These are phyloP conservation scores for Dexiosoma caninum DNA, from an alignment of 2,888 invertebrate genomes.

Conservation along the genomic window DNA sequence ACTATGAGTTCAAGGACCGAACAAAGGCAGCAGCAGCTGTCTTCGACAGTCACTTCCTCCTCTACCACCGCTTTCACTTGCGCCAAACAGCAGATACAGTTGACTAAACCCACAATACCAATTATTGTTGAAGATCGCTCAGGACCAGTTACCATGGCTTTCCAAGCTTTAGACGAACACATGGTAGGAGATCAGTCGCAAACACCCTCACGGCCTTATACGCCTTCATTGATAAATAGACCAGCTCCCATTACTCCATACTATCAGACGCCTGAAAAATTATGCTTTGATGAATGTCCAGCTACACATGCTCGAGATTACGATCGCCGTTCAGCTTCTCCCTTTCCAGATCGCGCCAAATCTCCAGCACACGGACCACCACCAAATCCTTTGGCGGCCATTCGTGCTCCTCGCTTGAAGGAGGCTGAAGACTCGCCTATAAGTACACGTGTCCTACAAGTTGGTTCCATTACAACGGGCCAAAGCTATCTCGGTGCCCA, in stretches of 20 bases:
- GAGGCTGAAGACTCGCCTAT: slow-evolving; percentile 75
- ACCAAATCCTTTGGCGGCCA: slow-evolving; percentile 81
- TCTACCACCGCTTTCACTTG: slow-evolving; percentile 12
- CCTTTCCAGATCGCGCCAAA: slow-evolving; percentile 83
- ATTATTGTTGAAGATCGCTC: slow-evolving; percentile 78
- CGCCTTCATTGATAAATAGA: slow-evolving; percentile 84
- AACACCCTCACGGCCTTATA: slow-evolving; percentile 80
- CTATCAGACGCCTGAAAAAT: slow-evolving; percentile 84
- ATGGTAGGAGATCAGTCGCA: slow-evolving; percentile 74
- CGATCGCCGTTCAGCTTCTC: slow-evolving; percentile 83
- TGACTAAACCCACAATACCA: slow-evolving; percentile 69
- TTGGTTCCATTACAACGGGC: slow-evolving; percentile 77
- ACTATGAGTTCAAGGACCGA: slow-evolving; percentile 53
- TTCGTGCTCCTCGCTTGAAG: slow-evolving; percentile 82
- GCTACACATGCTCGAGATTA: slow-evolving; percentile 81
- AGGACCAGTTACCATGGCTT: slow-evolving; percentile 81
- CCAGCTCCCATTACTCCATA: slow-evolving; percentile 87
- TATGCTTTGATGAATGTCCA: slow-evolving; percentile 83
- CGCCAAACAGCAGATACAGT: slow-evolving; percentile 55
- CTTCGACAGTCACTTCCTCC: slow-evolving; percentile 47
- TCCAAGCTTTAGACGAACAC: slow-evolving; percentile 83
- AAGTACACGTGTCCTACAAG: slow-evolving; percentile 70
- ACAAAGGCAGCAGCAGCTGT: slow-evolving; percentile 64
- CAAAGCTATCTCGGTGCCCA: slow-evolving; percentile 76
- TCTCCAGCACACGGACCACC: slow-evolving; percentile 87